Base-by-base conservation (phyloP, 2,797 vertebrate genomes). In the Caiman crocodilus region DNA sequence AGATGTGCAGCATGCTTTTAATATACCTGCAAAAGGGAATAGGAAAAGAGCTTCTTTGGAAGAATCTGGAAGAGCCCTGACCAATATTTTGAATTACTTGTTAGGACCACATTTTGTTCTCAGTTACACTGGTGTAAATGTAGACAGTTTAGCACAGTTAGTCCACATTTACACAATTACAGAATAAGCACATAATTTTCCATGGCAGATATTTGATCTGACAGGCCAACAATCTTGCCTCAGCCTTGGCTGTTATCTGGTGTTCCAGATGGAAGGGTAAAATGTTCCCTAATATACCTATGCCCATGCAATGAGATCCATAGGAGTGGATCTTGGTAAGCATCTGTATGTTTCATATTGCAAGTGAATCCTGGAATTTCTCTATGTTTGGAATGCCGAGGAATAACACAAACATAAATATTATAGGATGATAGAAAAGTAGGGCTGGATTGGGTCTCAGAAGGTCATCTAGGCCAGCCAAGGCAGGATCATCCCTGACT, bases 251-350 rank as follows among this genome's bases (percentile, higher is more conserved):
- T 42, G 26, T 73, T 42, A 42, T 73, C 69, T 73, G 4, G 69
- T 64, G 63, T 35, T 57, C 23, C 23, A 77, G 23, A 32, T 35
- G 76, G 59, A 16, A 58, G 32, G 60, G 82, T 55, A 32, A 26
- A 23, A 17, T 4, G 28, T 35, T 80, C 42, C 76, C 32, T 1
- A 0, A 61, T 11, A 65, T n/a, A 11, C 18, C 0, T 0, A 30
- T 6, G 61, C 75, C 50, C 1, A 1, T 4, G 28, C 74, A 26
- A 25, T 23, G n/a, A 17, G 1, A 6, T 11, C 63, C 0, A 0
- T 16, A 58, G 57, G 61, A 25, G 56, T 32, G 69, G 76, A 16
- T 17, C 42, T 7, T 57, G 63, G 32, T 3, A 5, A 21, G 17
- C 30, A 21, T 42, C 30, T 1, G 16, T 35, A 21, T 50, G 7